These are phyloP conservation scores for Sebastiscus tertius DNA, from an alignment of 2,797 vertebrate species.

Conservation along the genomic window DNA sequence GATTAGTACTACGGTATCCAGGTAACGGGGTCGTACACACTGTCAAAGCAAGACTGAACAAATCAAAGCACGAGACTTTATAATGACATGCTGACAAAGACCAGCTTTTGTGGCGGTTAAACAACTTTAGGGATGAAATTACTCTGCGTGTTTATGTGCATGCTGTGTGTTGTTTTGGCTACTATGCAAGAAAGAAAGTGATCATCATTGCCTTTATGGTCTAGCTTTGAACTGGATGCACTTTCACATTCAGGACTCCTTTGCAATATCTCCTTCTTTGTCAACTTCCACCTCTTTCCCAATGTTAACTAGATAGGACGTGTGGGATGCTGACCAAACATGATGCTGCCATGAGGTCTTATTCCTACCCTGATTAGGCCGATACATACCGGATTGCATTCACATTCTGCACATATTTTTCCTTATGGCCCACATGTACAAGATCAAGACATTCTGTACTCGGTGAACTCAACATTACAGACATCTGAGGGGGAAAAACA, in stretches of 20 bases:
- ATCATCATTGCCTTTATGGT: neutral
- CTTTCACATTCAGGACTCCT: neutral
- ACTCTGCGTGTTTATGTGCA: constrained; percentile 10
- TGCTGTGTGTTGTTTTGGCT: constrained; percentile 14
- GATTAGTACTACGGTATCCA: constrained; percentile 66
- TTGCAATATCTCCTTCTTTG: neutral
- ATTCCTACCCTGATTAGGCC: neutral
- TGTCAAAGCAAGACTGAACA: constrained; percentile 63
- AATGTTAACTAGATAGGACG: neutral
- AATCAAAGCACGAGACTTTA: constrained; percentile 44
- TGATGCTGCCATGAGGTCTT: neutral
- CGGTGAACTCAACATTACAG: constrained; percentile 35
- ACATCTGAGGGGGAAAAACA: constrained; percentile 6
- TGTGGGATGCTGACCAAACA: constrained; percentile 2
- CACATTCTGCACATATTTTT: constrained; percentile 30
- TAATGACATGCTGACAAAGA: constrained; percentile 49
- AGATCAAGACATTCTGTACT: constrained; percentile 47
- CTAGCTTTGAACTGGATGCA: neutral
- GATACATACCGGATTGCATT: neutral
- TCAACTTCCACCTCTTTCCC: neutral
- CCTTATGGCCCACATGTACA: constrained; percentile 2
- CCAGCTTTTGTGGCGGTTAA: constrained; percentile 37
- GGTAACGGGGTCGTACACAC: constrained; percentile 74
- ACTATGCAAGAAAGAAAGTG: neutral
- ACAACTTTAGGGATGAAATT: constrained; percentile 33